Evolutionary conservation across 1,140 invertebrate species (phyloP).

Genomic region (Tribolium madens): DNA sequence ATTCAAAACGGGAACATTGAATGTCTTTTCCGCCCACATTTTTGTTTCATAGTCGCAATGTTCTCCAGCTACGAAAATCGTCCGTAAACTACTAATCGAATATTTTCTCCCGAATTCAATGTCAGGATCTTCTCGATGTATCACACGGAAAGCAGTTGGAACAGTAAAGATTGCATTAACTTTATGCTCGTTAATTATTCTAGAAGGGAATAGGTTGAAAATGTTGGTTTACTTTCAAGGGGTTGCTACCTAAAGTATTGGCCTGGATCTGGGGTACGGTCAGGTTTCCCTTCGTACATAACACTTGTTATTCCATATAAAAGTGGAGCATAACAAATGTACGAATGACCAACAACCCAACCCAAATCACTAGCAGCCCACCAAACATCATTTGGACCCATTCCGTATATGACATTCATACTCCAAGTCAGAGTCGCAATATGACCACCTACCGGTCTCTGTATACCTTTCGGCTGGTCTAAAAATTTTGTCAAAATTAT

Average conservation of each 20-base stretch:
- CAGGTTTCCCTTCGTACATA: slow-evolving; percentile 95
- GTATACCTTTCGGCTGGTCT: slow-evolving; percentile 86
- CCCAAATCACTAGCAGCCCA: slow-evolving; percentile 88
- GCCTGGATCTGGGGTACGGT: slow-evolving; percentile 90
- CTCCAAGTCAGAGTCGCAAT: slow-evolving; percentile 87
- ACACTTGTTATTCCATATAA: slow-evolving; percentile 85
- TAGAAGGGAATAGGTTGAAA: slow-evolving; percentile 59
- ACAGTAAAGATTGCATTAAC: slow-evolving; percentile 90
- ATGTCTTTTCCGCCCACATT: slow-evolving; percentile 83
- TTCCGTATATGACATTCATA: slow-evolving; percentile 85
- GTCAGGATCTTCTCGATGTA: slow-evolving; percentile 82
- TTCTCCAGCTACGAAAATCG: slow-evolving; percentile 92
- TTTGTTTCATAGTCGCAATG: slow-evolving; percentile 94
- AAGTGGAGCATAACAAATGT: slow-evolving; percentile 92
- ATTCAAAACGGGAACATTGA: slow-evolving; percentile 89
- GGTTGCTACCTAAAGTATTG: slow-evolving; percentile 83
- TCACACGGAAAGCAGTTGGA: slow-evolving; percentile 88
- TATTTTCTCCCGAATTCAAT: slow-evolving; percentile 76
- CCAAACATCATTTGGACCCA: slow-evolving; percentile 86
- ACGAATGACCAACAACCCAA: slow-evolving; percentile 95
- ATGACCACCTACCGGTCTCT: slow-evolving; percentile 88
- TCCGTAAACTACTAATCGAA: slow-evolving; percentile 78
- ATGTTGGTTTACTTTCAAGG: no score
- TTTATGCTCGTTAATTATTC: slow-evolving; percentile 88
- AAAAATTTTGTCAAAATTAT: slow-evolving; percentile 53